A percentile compares a stretch with the other conserved stretches of the same genome.
Evolutionary conservation across 2,113 vertebrate genomes (phyloP).

Genomic region (Abramis brama): DNA sequence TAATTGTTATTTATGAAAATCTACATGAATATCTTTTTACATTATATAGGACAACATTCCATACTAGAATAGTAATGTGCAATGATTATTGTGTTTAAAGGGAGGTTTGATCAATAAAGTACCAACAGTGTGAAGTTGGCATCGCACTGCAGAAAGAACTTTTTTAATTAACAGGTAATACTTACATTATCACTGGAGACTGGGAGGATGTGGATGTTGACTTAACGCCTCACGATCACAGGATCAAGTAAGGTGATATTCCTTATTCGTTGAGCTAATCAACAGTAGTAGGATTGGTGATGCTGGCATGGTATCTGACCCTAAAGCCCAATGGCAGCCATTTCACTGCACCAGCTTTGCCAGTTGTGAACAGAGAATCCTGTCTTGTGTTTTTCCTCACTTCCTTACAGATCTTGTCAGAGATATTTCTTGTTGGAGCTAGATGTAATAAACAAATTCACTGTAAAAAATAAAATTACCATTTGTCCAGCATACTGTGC

Average conservation of each 20-base stretch:
- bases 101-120: not conserved
- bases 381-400: slow-evolving; percentile 6
- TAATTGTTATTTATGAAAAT: not conserved
- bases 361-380: slow-evolving; percentile 46
- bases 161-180: slow-evolving; percentile 59
- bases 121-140: slow-evolving; percentile 31
- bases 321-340: slow-evolving; percentile 56
- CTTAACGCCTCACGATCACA: slow-evolving; percentile 56
- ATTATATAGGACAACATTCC: not conserved
- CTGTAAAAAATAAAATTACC: too few species aligned
- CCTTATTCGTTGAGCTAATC: slow-evolving; percentile 45
- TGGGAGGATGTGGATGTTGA: slow-evolving; percentile 43
- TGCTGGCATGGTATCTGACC: slow-evolving; percentile 65
- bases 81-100: not conserved
- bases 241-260: slow-evolving; percentile 56
- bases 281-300: slow-evolving; percentile 47
- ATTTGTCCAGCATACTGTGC: too few species aligned
- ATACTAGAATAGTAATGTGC: not conserved
- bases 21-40: not conserved
- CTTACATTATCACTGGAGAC: slow-evolving; percentile 37
- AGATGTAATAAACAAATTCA: not conserved
- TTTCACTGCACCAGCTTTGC: slow-evolving; percentile 12
- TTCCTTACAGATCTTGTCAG: not conserved
- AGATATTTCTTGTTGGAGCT: not conserved
- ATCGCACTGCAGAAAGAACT: slow-evolving; percentile 18